phyloP scores from a whole-genome alignment of 1,140 invertebrate species.

The Homalodisca vitripennis region DNA sequence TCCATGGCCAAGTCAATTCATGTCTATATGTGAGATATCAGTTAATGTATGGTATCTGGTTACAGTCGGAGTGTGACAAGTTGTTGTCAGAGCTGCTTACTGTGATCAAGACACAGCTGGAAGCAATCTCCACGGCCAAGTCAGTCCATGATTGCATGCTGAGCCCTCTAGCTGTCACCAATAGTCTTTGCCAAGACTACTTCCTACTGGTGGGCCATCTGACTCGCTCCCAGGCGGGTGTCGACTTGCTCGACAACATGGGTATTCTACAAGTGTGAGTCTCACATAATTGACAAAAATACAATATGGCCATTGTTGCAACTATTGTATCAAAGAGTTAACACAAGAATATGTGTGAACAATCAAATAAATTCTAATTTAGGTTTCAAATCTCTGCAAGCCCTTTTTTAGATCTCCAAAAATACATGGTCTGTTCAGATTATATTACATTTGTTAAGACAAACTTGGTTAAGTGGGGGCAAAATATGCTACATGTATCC shows the following conservation, averaged over 20 bases:
- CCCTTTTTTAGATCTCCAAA: no score
- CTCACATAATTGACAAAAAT: no score
- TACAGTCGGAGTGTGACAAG: slow-evolving; percentile 52
- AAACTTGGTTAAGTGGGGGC: no score
- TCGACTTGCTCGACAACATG: slow-evolving; percentile 70
- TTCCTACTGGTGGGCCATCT: slow-evolving; percentile 90
- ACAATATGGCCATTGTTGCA: no score
- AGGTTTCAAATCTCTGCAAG: no score
- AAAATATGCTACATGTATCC: no score
- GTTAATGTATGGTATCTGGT: no score
- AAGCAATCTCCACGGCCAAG: slow-evolving; percentile 66
- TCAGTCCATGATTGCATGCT: slow-evolving; percentile 85
- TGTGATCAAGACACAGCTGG: slow-evolving; percentile 76
- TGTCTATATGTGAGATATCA: slow-evolving; percentile 81
- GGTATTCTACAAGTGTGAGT: slow-evolving; percentile 69
- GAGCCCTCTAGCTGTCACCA: slow-evolving; percentile 82
- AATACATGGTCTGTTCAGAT: no score
- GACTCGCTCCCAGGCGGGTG: slow-evolving; percentile 70
- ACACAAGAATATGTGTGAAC: no score
- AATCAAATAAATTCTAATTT: no score
- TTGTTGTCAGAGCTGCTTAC: slow-evolving; percentile 74
- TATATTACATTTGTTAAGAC: no score
- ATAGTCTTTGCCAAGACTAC: slow-evolving; percentile 89
- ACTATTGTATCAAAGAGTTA: no score
- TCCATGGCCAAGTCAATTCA: slow-evolving; percentile 71